Percentiles rank a stretch among this genome's conserved stretches.
These are phyloP conservation scores for Scytalopus superciliaris DNA, from an alignment of 2,113 vertebrate genomes.

Conservation along the genomic window DNA sequence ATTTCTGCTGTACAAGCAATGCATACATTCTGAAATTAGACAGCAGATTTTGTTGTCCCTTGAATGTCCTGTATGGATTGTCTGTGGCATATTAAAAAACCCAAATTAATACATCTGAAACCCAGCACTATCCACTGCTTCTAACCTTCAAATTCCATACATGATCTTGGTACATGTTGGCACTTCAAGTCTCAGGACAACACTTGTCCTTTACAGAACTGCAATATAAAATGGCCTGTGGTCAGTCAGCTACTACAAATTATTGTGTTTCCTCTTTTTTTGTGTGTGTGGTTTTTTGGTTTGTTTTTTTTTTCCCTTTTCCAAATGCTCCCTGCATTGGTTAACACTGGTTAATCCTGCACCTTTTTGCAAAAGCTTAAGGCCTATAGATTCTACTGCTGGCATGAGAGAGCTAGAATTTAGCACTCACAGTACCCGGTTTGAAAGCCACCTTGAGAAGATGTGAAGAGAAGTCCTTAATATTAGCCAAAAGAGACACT, in stretches of 20 bases:
- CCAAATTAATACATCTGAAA: not conserved
- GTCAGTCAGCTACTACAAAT: not conserved
- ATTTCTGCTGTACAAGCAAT: not conserved
- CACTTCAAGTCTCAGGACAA: rapidly evolving
- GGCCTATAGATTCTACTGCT: not conserved
- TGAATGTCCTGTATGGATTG: not conserved
- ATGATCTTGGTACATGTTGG: not conserved
- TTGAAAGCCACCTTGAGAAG: not conserved
- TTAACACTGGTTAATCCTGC: not conserved
- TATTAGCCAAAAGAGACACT: not conserved
- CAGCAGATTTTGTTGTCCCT: not conserved
- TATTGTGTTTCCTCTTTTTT: not conserved
- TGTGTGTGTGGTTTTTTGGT: too few species aligned
- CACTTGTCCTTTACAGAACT: not conserved
- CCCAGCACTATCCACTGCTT: not conserved
- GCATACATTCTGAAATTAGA: not conserved
- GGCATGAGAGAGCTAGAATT: not conserved
- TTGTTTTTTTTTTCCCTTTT: not conserved
- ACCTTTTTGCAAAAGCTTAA: not conserved
- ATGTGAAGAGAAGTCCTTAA: not conserved
- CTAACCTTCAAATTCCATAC: not conserved
- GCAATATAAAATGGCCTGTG: not conserved
- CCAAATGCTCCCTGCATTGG: not conserved
- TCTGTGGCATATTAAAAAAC: not conserved
- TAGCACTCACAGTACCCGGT: not conserved